Evolutionary conservation across 2,113 vertebrate species (phyloP).

Genomic region (Tyrannus savana): DNA sequence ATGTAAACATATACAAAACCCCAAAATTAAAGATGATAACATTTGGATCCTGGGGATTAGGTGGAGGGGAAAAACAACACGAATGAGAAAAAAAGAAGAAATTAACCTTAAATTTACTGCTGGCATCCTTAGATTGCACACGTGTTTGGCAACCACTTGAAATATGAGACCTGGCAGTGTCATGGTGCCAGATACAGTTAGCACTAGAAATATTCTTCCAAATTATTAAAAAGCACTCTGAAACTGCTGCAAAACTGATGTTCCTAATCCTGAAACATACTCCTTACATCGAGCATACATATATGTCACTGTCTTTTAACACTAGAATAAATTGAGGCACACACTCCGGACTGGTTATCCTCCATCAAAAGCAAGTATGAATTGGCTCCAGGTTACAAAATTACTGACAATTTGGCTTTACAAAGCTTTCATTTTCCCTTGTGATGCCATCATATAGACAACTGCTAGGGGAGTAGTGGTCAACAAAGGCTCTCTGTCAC

Average conservation of each 20-base stretch:
- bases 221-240: slow-evolving; percentile 4
- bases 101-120: not conserved
- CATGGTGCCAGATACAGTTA: not conserved
- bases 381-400: not conserved
- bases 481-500: not conserved
- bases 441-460: not conserved
- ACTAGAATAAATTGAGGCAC: not conserved
- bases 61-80: not conserved
- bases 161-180: slow-evolving; percentile 20
- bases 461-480: not conserved
- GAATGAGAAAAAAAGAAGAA: not conserved
- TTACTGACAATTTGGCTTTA: not conserved
- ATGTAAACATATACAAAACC: not conserved
- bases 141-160: slow-evolving; percentile 34
- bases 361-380: not conserved
- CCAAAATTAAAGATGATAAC: not conserved
- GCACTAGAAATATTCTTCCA: not conserved
- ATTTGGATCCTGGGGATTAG: not conserved
- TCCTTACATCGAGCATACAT: not conserved
- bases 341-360: not conserved
- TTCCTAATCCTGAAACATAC: not conserved
- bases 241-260: not conserved
- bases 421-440: not conserved
- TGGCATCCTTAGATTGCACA: slow-evolving; percentile 2
- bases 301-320: not conserved